phyloP scores from a whole-genome alignment of 2,888 invertebrate genomes.

The Athrips mouffetella region DNA sequence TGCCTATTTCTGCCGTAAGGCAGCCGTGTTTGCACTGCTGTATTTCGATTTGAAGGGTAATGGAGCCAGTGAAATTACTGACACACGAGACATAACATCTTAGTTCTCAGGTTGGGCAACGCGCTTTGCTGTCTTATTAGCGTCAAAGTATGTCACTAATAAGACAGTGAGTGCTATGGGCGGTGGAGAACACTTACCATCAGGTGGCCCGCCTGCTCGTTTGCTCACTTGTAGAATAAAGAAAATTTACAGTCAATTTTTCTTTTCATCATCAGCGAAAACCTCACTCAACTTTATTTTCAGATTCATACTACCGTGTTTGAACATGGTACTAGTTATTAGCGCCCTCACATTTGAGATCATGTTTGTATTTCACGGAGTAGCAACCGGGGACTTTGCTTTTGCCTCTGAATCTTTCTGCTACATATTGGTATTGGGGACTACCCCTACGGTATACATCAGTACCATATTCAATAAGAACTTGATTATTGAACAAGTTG shows the following conservation, averaged over 20 bases:
- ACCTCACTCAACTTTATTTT: background rate
- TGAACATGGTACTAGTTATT: conserved; percentile 29
- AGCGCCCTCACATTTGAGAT: conserved; percentile 32
- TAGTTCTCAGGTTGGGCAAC: too few relatives aligned
- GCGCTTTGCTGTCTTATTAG: too few relatives aligned
- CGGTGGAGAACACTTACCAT: too few relatives aligned
- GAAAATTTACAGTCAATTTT: background rate
- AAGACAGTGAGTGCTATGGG: too few relatives aligned
- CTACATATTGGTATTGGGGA: conserved; percentile 42
- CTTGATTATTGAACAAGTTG: conserved; percentile 34
- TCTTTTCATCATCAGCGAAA: background rate
- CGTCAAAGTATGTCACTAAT: too few relatives aligned
- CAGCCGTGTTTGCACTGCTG: too few relatives aligned
- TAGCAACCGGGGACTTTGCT: conserved; percentile 38
- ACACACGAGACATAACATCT: too few relatives aligned
- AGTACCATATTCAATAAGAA: conserved; percentile 34
- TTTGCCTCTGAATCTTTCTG: conserved; percentile 54
- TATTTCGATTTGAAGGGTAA: too few relatives aligned
- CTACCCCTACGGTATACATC: conserved; percentile 36
- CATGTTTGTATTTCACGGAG: conserved; percentile 37
- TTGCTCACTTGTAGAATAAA: too few relatives aligned
- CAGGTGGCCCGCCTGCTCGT: too few relatives aligned
- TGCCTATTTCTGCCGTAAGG: too few relatives aligned
- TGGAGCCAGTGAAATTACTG: too few relatives aligned
- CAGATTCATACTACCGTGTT: conserved; percentile 46